Conservation (phyloP, 2,888 invertebrate species). For the Diogma glabrata region DNA sequence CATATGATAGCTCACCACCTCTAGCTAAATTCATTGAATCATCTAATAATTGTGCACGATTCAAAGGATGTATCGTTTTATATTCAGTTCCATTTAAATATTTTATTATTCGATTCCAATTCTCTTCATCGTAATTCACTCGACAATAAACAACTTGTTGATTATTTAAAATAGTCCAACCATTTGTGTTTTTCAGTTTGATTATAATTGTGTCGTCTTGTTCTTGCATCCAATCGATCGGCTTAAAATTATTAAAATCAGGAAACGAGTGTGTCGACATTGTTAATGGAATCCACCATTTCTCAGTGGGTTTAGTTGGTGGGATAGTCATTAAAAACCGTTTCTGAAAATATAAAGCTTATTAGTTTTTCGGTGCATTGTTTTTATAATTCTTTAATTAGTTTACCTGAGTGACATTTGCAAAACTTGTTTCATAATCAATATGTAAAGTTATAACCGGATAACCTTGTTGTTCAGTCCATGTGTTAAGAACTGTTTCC, state of each 20-base stretch:
- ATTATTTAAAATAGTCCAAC: conserved; percentile 34
- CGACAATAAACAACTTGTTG: conserved; percentile 41
- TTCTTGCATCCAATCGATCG: conserved; percentile 39
- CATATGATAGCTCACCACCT: neutral
- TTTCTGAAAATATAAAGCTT: neutral
- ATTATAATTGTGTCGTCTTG: conserved; percentile 18
- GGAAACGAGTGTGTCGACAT: conserved; percentile 35
- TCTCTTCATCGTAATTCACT: conserved; percentile 55
- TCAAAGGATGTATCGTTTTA: conserved; percentile 56
- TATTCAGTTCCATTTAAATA: conserved; percentile 32
- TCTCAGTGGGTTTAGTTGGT: conserved; percentile 15
- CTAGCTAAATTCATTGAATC: conserved; percentile 45
- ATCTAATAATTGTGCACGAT: conserved; percentile 76
- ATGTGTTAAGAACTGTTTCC: conserved; percentile 42
- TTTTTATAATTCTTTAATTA: conserved; percentile 8
- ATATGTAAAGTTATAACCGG: conserved; percentile 43
- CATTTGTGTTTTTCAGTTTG: conserved; percentile 16
- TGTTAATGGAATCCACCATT: conserved; percentile 45
- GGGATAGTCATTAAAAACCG: neutral
- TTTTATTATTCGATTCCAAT: conserved; percentile 51
- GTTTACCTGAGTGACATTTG: conserved; percentile 6
- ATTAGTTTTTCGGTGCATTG: neutral
- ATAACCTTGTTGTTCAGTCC: conserved; percentile 48
- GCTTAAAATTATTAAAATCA: conserved; percentile 40
- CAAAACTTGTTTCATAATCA: conserved; percentile 34